Conservation (phyloP, 2,113 vertebrate species). For the Cyanoramphus novaezelandiae region DNA sequence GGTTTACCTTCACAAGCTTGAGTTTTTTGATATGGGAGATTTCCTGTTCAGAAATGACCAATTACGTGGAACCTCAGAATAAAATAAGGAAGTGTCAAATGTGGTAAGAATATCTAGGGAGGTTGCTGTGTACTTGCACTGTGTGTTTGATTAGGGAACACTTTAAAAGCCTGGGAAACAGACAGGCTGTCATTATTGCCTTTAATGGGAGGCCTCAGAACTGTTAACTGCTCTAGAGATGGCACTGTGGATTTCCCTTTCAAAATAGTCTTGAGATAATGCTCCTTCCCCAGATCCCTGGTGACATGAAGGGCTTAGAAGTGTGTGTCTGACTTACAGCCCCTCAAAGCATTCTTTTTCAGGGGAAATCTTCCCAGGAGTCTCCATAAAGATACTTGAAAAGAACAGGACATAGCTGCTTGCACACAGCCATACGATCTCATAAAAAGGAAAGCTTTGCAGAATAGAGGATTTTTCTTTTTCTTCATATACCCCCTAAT, state of each 20-base stretch:
- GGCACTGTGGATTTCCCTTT: conserved; percentile 17
- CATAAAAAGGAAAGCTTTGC: not conserved
- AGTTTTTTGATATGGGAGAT: not conserved
- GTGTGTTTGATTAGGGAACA: not conserved
- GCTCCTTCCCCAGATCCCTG: not conserved
- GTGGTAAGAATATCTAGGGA: not conserved
- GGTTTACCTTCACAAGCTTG: not conserved
- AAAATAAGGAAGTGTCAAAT: not conserved
- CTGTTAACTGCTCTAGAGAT: not conserved
- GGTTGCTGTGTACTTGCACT: not conserved
- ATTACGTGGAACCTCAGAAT: not conserved
- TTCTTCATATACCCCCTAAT: not conserved
- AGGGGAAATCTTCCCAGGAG: conserved; percentile 15
- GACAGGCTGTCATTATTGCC: not conserved
- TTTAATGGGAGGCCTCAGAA: not conserved
- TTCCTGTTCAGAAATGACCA: not conserved
- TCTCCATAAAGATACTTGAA: conserved; percentile 17
- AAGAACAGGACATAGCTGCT: not conserved
- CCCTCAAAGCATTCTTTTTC: conserved; percentile 12
- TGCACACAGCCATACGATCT: not conserved
- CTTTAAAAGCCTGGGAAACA: not conserved
- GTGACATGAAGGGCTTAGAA: conserved; percentile 24
- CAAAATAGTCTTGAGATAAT: not conserved
- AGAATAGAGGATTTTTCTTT: not conserved
- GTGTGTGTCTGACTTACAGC: not conserved